phyloP scores from a whole-genome alignment of 2,888 invertebrate genomes.

The Cephus spinipes region DNA sequence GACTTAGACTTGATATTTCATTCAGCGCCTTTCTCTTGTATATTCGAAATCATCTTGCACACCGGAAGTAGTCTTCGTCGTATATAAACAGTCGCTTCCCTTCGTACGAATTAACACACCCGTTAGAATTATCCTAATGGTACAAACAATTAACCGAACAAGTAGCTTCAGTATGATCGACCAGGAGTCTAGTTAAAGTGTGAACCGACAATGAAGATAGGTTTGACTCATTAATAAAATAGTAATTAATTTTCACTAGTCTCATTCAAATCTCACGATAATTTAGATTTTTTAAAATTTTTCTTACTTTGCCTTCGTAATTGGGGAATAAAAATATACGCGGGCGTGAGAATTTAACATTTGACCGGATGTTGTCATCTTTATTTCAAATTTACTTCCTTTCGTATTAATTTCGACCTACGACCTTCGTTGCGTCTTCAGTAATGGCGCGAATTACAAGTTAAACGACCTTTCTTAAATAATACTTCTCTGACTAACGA shows the following conservation, averaged over 20 bases:
- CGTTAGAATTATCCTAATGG: neutral
- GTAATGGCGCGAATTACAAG: neutral
- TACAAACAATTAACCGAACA: neutral
- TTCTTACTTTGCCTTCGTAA: neutral
- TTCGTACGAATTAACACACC: neutral
- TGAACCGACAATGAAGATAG: neutral
- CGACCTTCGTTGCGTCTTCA: neutral
- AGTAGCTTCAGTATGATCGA: neutral
- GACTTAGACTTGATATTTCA: neutral
- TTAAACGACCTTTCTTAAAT: slow-evolving; percentile 1
- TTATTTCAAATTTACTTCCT: neutral
- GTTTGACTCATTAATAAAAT: neutral
- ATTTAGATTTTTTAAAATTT: neutral
- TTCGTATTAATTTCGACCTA: neutral
- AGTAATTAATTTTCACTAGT: neutral
- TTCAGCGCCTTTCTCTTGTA: neutral
- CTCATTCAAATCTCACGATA: neutral
- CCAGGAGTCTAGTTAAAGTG: neutral
- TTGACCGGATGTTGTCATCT: neutral
- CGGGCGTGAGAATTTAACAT: neutral
- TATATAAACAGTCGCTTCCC: neutral
- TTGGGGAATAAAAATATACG: neutral
- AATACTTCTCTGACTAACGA: neutral
- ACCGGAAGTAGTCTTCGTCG: neutral
- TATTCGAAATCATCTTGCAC: neutral